phyloP scores from a whole-genome alignment of 2,888 invertebrate genomes.

The Spilarctia lutea region DNA sequence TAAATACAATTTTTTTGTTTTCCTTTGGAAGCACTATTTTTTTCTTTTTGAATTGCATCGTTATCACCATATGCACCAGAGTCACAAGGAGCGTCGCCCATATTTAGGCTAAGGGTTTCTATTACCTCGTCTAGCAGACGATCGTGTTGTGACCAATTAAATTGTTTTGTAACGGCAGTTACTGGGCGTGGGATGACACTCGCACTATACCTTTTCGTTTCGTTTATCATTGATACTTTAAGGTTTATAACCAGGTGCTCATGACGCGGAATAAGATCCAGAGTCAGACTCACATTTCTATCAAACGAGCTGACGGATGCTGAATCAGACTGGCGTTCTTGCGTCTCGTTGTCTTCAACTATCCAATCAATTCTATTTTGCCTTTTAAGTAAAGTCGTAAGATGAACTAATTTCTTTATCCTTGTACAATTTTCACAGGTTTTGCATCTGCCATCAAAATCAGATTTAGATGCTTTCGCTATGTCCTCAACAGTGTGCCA shows the following conservation, averaged over 20 bases:
- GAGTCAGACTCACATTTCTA: not conserved
- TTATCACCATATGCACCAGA: too few relatives aligned
- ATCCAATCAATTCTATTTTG: slow-evolving; percentile 3
- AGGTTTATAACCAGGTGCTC: slow-evolving; percentile 24
- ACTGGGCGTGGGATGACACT: slow-evolving; percentile 20
- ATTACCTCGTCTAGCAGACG: slow-evolving; percentile 17
- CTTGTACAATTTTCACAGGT: slow-evolving; percentile 20
- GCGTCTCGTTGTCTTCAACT: not conserved
- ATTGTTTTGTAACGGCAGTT: not conserved
- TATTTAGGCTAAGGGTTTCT: not conserved
- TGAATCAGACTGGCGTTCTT: not conserved
- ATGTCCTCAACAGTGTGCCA: slow-evolving; percentile 15
- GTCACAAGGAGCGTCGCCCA: not conserved
- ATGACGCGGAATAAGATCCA: slow-evolving; percentile 24
- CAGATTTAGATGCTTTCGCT: not conserved
- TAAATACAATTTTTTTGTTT: too few relatives aligned
- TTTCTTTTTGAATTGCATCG: not conserved
- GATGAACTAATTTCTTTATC: slow-evolving; percentile 17
- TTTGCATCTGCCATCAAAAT: slow-evolving; percentile 22
- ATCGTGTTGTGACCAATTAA: slow-evolving; percentile 18
- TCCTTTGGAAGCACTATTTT: too few relatives aligned
- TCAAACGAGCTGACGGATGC: not conserved
- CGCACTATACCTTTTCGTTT: not conserved
- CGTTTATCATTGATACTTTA: not conserved
- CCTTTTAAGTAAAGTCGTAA: slow-evolving; percentile 10